A percentile compares a stretch with the other conserved stretches of the same genome.
Evolutionary conservation across 2,113 vertebrate species (phyloP).

Genomic region (Micromys minutus): DNA sequence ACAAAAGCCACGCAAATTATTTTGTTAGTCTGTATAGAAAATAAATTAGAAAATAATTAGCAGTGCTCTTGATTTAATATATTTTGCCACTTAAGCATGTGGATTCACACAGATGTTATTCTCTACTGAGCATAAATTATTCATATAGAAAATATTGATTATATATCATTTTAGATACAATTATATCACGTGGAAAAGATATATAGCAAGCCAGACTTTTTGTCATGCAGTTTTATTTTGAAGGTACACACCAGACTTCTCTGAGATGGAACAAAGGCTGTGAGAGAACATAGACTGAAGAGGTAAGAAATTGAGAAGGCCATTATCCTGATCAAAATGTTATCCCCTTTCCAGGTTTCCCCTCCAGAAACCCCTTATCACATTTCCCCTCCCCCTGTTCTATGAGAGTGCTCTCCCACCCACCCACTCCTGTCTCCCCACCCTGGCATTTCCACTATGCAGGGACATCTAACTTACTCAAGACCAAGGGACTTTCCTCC

Average conservation of each 20-base stretch:
- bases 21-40: conserved; percentile 41
- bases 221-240: neutral
- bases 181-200: neutral
- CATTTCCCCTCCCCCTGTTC: too few species aligned
- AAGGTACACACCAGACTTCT: neutral
- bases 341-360: too few species aligned
- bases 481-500: too few species aligned
- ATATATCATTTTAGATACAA: neutral
- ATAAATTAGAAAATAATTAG: conserved; percentile 31
- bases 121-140: neutral
- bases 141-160: neutral
- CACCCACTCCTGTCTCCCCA: too few species aligned
- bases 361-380: too few species aligned
- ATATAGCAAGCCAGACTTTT: neutral
- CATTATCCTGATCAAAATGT: neutral
- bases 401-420: too few species aligned
- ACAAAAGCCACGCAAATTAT: neutral
- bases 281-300: neutral
- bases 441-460: too few species aligned
- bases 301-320: neutral
- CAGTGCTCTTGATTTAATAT: neutral
- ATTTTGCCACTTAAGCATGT: neutral
- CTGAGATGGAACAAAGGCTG: neutral
- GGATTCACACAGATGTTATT: neutral
- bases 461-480: too few species aligned